These are phyloP conservation scores for Rutpela maculata DNA, from an alignment of 2,888 invertebrate species.

Conservation along the genomic window DNA sequence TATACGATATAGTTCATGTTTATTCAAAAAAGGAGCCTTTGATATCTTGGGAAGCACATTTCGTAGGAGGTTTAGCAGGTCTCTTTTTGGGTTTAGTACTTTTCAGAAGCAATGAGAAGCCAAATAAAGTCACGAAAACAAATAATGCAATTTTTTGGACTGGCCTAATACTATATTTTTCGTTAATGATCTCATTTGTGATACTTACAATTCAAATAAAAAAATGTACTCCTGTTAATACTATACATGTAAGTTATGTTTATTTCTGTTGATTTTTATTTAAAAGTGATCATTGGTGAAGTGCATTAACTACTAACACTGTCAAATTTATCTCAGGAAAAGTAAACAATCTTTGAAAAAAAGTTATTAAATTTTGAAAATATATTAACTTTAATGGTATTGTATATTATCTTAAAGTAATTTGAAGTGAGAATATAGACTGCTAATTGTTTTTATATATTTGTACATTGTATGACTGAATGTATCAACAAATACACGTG, in stretches of 20 bases:
- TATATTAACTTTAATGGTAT: background rate
- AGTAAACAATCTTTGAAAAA: slow-evolving; percentile 4
- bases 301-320: background rate
- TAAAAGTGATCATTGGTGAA: background rate
- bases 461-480: slow-evolving; percentile 19
- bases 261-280: slow-evolving; percentile 61
- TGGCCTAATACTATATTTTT: slow-evolving; percentile 56
- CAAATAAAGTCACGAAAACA: slow-evolving; percentile 26
- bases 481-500: background rate
- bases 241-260: slow-evolving; percentile 57
- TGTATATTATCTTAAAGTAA: slow-evolving; percentile 14
- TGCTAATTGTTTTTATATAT: slow-evolving; percentile 17
- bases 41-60: slow-evolving; percentile 84
- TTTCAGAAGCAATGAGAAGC: slow-evolving; percentile 38
- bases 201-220: slow-evolving; percentile 61
- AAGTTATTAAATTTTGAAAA: background rate
- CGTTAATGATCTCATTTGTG: slow-evolving; percentile 56
- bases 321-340: slow-evolving; percentile 24
- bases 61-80: slow-evolving; percentile 82
- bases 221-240: slow-evolving; percentile 61
- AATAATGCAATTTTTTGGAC: slow-evolving; percentile 57
- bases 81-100: slow-evolving; percentile 75
- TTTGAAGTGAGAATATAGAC: slow-evolving; percentile 38
- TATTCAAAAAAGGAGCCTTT: slow-evolving; percentile 73
- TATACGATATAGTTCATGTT: slow-evolving; percentile 75